These are phyloP conservation scores for Callimorpha dominula DNA, from an alignment of 2,888 invertebrate genomes.

Conservation along the genomic window DNA sequence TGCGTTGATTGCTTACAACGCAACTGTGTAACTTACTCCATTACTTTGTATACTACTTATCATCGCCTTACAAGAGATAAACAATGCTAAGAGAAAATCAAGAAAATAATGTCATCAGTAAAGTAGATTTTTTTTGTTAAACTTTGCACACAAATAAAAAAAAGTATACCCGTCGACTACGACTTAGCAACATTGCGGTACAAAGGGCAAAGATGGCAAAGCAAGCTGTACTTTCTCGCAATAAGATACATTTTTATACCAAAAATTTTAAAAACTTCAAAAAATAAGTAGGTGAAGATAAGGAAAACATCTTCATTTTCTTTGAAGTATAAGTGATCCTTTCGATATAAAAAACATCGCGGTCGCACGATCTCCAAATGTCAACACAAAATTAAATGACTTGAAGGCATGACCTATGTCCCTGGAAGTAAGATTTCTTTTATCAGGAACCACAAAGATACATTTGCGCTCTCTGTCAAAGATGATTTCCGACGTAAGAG, in stretches of 20 bases:
- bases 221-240: background rate
- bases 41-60: conserved; percentile 15
- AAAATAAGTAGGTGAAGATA: background rate
- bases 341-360: too few relatives aligned
- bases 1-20: conserved; percentile 43
- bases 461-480: background rate
- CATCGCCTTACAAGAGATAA: background rate
- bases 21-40: conserved; percentile 29
- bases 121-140: background rate
- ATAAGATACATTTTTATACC: background rate
- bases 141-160: background rate
- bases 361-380: too few relatives aligned
- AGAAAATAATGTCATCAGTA: background rate
- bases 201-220: background rate
- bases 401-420: background rate
- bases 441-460: background rate
- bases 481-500: background rate
- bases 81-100: background rate
- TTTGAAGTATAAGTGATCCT: background rate
- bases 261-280: background rate
- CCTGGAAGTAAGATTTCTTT: background rate
- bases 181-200: background rate
- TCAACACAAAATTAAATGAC: background rate
- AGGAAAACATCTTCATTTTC: background rate
- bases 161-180: background rate